Evolutionary conservation across 1,140 invertebrate species (phyloP).

Genomic region (Drosophila ananassae): DNA sequence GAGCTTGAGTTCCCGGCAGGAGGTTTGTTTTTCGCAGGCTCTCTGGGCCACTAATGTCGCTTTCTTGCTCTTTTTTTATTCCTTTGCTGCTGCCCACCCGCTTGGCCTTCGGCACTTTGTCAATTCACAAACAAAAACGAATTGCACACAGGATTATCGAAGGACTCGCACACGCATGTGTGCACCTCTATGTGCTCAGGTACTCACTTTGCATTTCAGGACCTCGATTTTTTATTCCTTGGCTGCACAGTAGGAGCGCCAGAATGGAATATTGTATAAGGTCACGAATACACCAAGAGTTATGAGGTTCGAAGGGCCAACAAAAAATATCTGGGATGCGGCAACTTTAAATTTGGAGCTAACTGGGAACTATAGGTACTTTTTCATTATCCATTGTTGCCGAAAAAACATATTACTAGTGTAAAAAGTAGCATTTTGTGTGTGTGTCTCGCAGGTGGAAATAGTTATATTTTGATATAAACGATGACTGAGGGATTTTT

Average conservation of each 20-base stretch:
- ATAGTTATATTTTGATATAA: slow-evolving; percentile 16
- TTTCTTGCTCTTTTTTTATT: slow-evolving; percentile 66
- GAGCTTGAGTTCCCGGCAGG: slow-evolving; percentile 7
- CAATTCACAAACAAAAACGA: slow-evolving; percentile 74
- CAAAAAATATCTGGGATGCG: neutral
- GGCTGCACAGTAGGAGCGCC: neutral
- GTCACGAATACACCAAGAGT: neutral
- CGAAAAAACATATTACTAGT: too few species aligned
- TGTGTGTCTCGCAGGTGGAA: neutral
- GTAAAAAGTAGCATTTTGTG: neutral
- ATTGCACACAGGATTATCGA: slow-evolving; percentile 55
- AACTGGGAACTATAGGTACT: too few species aligned
- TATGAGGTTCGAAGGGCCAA: neutral
- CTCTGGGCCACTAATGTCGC: slow-evolving; percentile 62
- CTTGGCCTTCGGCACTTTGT: slow-evolving; percentile 73
- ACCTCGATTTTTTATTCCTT: slow-evolving; percentile 12
- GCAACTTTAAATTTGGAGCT: neutral
- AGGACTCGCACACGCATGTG: slow-evolving; percentile 22
- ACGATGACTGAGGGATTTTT: slow-evolving; percentile 6
- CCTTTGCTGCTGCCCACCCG: slow-evolving; percentile 9
- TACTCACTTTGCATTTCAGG: slow-evolving; percentile 7
- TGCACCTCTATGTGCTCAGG: slow-evolving; percentile 1
- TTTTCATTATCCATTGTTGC: too few species aligned
- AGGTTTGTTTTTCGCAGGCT: slow-evolving; percentile 52
- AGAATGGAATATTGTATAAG: neutral